Conservation (phyloP, 2,113 vertebrate genomes). For the Oxyruncus cristatus region DNA sequence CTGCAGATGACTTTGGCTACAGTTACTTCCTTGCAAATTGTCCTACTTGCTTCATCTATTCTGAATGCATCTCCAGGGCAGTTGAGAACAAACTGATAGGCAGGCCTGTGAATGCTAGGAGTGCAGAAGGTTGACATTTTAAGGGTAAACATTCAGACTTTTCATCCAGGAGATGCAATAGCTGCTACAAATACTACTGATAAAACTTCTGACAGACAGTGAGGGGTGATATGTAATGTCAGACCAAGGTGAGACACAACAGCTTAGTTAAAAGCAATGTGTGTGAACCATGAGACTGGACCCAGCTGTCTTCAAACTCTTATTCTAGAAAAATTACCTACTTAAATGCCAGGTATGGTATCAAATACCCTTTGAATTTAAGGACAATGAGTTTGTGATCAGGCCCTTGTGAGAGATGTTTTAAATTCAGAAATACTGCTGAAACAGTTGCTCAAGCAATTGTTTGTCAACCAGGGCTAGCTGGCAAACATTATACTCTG, state of each 20-base stretch:
- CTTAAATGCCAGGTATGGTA: neutral
- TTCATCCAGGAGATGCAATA: constrained; percentile 20
- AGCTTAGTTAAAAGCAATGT: neutral
- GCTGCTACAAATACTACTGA: constrained; percentile 12
- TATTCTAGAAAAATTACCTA: neutral
- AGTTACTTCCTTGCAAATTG: constrained; percentile 9
- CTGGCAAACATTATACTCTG: neutral
- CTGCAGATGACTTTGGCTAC: neutral
- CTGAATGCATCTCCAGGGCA: constrained; percentile 5
- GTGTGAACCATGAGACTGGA: neutral
- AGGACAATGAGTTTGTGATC: neutral
- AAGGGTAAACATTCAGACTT: constrained; percentile 59
- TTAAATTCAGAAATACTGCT: neutral
- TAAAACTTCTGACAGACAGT: constrained; percentile 7
- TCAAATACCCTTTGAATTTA: neutral
- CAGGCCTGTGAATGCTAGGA: neutral
- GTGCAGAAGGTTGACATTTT: constrained; percentile 51
- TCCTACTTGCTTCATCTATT: constrained; percentile 50
- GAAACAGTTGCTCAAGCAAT: neutral
- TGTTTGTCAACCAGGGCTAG: neutral
- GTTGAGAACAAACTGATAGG: constrained; percentile 5
- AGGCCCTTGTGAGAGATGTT: neutral
- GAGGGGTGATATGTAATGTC: neutral
- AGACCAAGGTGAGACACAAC: neutral
- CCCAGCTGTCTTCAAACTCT: neutral